Evolutionary conservation across 2,888 invertebrate genomes (phyloP).

Genomic region (Agriopis leucophaearia): DNA sequence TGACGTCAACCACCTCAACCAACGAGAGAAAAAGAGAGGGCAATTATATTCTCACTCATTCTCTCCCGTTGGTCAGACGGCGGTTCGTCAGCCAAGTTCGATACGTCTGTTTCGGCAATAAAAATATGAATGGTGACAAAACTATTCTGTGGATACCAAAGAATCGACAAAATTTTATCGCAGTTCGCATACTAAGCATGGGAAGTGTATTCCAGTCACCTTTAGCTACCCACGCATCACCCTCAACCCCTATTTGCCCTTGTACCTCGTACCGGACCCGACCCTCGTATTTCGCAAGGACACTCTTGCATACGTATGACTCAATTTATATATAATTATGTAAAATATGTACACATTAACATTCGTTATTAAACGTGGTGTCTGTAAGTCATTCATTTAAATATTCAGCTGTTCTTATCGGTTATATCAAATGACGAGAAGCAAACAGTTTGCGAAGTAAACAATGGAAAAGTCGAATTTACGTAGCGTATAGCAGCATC

Average conservation of each 20-base stretch:
- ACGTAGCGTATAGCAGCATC: no score
- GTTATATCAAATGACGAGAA: background rate
- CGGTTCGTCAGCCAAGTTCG: no score
- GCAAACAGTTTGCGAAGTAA: background rate
- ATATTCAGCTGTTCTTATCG: background rate
- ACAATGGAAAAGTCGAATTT: no score
- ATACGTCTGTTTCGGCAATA: no score
- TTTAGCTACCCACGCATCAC: background rate
- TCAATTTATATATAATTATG: background rate
- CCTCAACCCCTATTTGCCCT: background rate
- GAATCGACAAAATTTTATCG: no score
- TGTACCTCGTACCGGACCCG: background rate
- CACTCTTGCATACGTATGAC: background rate
- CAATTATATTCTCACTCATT: no score
- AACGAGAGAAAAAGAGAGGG: no score
- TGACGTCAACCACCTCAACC: no score
- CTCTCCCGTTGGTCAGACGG: no score
- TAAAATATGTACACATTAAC: background rate
- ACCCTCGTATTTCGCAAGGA: slow-evolving; percentile 1
- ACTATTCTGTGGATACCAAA: no score
- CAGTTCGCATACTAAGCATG: no score
- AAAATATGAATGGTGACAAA: no score
- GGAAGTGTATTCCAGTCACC: background rate
- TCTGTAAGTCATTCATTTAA: background rate
- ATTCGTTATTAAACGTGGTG: background rate